Percentiles rank a stretch among this genome's conserved stretches.
phyloP scores from a whole-genome alignment of 1,140 invertebrate genomes.

The Zaprionus africanus region DNA sequence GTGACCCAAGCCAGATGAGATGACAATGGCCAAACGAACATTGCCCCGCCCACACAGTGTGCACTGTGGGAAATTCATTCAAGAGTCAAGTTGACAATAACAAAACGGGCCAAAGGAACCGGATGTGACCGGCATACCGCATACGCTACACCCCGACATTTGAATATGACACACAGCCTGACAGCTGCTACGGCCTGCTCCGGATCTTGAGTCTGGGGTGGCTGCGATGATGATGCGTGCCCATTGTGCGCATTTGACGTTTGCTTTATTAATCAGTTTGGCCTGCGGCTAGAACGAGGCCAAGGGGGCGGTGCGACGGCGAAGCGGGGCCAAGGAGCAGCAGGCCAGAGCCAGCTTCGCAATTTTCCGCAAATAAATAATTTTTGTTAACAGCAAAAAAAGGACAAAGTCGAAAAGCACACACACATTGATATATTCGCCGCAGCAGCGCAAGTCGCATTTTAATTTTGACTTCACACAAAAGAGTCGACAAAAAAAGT shows the following conservation, averaged over 20 bases:
- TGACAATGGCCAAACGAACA: conserved; percentile 63
- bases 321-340: conserved; percentile 21
- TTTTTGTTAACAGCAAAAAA: conserved; percentile 66
- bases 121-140: conserved; percentile 39
- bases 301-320: conserved; percentile 8
- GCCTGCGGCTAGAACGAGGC: conserved; percentile 63
- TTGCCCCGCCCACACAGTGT: background rate
- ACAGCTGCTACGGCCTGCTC: conserved; percentile 69
- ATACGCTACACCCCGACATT: conserved; percentile 41
- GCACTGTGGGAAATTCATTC: conserved; percentile 54
- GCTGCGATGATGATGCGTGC: conserved; percentile 64
- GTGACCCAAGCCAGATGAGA: conserved; percentile 65
- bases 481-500: conserved; percentile 63
- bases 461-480: conserved; percentile 78
- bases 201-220: conserved; percentile 30
- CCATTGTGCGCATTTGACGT: conserved; percentile 82
- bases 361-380: conserved; percentile 82
- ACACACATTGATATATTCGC: background rate
- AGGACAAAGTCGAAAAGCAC: conserved; percentile 58
- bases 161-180: conserved; percentile 77
- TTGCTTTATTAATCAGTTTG: conserved; percentile 84
- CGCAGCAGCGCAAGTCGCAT: conserved; percentile 47
- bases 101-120: conserved; percentile 30
- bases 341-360: conserved; percentile 30
- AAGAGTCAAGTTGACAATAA: conserved; percentile 83